Base-by-base conservation (phyloP, 2,888 invertebrate genomes). In the Philhelius pedissequus region DNA sequence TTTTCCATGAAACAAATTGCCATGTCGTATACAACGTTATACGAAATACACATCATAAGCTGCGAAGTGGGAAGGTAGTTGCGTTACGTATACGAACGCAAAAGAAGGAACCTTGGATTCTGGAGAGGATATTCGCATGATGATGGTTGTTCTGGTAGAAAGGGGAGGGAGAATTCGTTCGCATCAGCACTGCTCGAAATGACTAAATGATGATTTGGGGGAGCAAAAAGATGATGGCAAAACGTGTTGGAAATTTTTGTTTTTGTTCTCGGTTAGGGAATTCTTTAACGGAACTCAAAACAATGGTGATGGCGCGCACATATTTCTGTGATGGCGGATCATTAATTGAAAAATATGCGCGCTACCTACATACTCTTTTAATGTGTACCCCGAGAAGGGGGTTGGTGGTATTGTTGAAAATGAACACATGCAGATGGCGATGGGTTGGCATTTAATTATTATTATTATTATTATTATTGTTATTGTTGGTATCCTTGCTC, bases 1-100 rank as follows among this genome's bases (percentile, higher is more conserved):
- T 84, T 74, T 84, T 79, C 70, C 75, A 79, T 84, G 66, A 79
- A 79, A 84, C 79, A 79, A 84, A 84, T 84, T 84, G 75, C 75
- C 79, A 43, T 60, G 70, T 74, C 75, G 38, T 50, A 38, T 43
- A 11, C 7, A 9, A n/a, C 4, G 7, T 20, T 15, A 22, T 20
- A 60, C 38, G 38, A 45, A 32, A 22, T 32, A 30, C 35, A 25
- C 13, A n/a, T n/a, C n/a, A n/a, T n/a, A 32, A 62, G 45, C 38
- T 30, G 32, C 9, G 35, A 20, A 1, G 11, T 11, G 22, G 50
- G 18, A 30, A 30, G 56, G n/a, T 30, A 56, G 48, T 50, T 71
- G 71, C 78, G 64, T 78, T 11, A 6, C 2, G 4, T 8, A 2
- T 43, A 18, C 43, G 52, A 48, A 48, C 13, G 15, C 30, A 40